These are phyloP conservation scores for Drosophila cracens DNA, from an alignment of 2,888 invertebrate species.

Conservation along the genomic window DNA sequence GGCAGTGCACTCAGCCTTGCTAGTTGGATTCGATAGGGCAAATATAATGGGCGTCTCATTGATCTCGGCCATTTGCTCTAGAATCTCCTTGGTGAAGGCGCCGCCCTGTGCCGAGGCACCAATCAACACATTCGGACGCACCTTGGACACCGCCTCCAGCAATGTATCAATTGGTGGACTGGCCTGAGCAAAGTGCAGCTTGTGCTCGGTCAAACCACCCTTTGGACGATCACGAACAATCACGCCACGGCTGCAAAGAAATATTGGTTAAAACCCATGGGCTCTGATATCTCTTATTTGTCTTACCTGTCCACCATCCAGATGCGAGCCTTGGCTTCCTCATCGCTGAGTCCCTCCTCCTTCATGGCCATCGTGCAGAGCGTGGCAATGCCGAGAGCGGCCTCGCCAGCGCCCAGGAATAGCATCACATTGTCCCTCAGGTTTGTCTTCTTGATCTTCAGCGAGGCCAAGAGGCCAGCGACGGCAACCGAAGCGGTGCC, in stretches of 20 bases:
- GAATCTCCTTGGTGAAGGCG: constrained; percentile 95
- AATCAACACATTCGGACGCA: constrained; percentile 96
- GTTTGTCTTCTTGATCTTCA: constrained; percentile 92
- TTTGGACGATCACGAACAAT: constrained; percentile 94
- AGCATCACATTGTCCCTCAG: constrained; percentile 94
- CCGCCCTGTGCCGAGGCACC: constrained; percentile 97
- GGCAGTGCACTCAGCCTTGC: constrained; percentile 99
- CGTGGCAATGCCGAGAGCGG: constrained; percentile 96
- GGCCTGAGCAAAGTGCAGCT: constrained; percentile 92
- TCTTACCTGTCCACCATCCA: constrained; percentile 93
- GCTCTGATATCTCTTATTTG: neutral
- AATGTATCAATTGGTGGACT: constrained; percentile 91
- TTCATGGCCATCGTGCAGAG: constrained; percentile 97
- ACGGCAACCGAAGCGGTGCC: constrained; percentile 98
- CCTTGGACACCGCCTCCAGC: constrained; percentile 90
- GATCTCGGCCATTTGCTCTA: constrained; percentile 93
- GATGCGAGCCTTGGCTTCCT: constrained; percentile 92
- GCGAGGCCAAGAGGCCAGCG: constrained; percentile 95
- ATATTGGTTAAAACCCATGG: neutral
- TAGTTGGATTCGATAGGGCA: constrained; percentile 99
- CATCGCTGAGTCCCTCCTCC: constrained; percentile 91
- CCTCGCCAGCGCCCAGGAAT: constrained; percentile 99
- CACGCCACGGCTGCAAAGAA: constrained; percentile 91
- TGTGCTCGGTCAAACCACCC: constrained; percentile 92
- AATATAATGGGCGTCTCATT: constrained; percentile 97